A percentile compares a stretch with the other conserved stretches of the same genome.
These are phyloP conservation scores for Agrilus cyanescens DNA, from an alignment of 2,888 invertebrate genomes.

Conservation along the genomic window DNA sequence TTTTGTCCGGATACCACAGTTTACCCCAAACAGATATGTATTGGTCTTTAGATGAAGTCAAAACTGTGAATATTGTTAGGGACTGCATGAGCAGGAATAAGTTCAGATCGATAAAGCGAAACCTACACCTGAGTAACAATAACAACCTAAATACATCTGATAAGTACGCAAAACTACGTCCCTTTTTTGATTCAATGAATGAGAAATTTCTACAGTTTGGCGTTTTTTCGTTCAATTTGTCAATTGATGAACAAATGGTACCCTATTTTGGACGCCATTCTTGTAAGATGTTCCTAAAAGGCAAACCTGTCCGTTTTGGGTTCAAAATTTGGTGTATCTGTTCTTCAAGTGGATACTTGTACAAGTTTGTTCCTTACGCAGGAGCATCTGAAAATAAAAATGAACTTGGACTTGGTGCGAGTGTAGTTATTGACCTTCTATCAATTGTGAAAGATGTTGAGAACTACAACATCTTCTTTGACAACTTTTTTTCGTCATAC, in stretches of 20 bases:
- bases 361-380: slow-evolving; percentile 16
- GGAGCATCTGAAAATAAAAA: too few relatives aligned
- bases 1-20: slow-evolving; percentile 6
- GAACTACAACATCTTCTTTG: slow-evolving; percentile 15
- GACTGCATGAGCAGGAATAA: slow-evolving; percentile 11
- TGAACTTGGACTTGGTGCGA: too few relatives aligned
- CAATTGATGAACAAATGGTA: too few relatives aligned
- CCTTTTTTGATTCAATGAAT: slow-evolving; percentile 15
- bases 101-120: slow-evolving; percentile 14
- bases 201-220: slow-evolving; percentile 16
- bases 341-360: slow-evolving; percentile 18
- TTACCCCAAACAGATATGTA: slow-evolving; percentile 4
- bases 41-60: slow-evolving; percentile 10
- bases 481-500: slow-evolving; percentile 19
- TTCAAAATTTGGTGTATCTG: slow-evolving; percentile 21
- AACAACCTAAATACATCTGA: slow-evolving; percentile 13
- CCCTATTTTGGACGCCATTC: too few relatives aligned
- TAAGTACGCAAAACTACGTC: slow-evolving; percentile 18
- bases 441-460: slow-evolving; percentile 13
- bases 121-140: slow-evolving; percentile 17
- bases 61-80: slow-evolving; percentile 7
- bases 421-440: too few relatives aligned
- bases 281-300: slow-evolving; percentile 17
- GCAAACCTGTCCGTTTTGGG: slow-evolving; percentile 21
- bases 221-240: too few relatives aligned